These are phyloP conservation scores for Cardinalis cardinalis DNA, from an alignment of 2,113 vertebrate genomes.

Conservation along the genomic window DNA sequence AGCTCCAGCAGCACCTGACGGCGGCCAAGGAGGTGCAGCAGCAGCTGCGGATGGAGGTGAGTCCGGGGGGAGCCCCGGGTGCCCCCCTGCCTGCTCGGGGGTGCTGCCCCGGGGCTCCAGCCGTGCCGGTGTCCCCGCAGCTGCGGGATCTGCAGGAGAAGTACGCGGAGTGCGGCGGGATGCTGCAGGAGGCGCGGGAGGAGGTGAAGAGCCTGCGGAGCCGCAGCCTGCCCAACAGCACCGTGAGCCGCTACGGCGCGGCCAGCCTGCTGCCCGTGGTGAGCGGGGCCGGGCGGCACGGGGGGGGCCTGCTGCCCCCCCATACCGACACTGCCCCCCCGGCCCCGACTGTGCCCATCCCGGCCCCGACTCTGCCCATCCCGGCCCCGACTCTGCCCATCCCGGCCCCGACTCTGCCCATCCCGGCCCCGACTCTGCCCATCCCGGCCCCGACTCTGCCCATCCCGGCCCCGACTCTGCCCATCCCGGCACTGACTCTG, in stretches of 20 bases:
- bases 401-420: accelerated
- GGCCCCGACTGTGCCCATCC: accelerated
- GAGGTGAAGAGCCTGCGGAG: constrained; percentile 82
- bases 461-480: too few species aligned
- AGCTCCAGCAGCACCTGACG: constrained; percentile 80
- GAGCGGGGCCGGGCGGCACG: not conserved
- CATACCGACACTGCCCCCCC: accelerated
- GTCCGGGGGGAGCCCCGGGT: not conserved
- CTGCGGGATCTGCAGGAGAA: constrained; percentile 83
- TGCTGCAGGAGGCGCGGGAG: constrained; percentile 81
- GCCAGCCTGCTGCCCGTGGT: constrained; percentile 82
- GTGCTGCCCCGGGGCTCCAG: not conserved
- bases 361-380: too few species aligned
- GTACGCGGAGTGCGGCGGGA: constrained; percentile 76
- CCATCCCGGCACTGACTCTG: too few species aligned
- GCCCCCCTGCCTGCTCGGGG: accelerated
- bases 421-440: too few species aligned
- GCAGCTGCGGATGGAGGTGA: constrained; percentile 79
- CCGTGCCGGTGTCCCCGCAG: constrained; percentile 37
- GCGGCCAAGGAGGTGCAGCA: constrained; percentile 72
- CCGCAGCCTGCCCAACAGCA: constrained; percentile 79
- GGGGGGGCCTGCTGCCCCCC: not conserved
- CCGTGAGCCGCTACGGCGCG: constrained; percentile 76
- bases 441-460: accelerated
- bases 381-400: too few species aligned